Evolutionary conservation across 2,113 vertebrate genomes (phyloP).

Genomic region (Meles meles): DNA sequence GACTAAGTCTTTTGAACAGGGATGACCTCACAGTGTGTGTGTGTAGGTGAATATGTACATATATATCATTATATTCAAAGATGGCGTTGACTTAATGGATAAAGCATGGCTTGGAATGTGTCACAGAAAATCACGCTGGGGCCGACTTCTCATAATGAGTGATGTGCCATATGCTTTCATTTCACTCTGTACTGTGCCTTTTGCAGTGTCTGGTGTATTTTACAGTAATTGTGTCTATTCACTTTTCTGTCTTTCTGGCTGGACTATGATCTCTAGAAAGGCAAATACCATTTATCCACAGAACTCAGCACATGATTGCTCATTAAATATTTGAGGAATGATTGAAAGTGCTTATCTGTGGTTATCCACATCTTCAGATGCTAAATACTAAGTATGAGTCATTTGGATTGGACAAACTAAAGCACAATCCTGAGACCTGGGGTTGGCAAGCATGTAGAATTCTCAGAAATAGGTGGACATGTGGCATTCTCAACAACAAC

Average conservation of each 20-base stretch:
- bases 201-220: neutral
- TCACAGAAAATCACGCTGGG: neutral
- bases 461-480: neutral
- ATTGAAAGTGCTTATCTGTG: constrained; percentile 5
- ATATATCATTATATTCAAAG: neutral
- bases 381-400: neutral
- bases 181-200: neutral
- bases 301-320: neutral
- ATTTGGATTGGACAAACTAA: neutral
- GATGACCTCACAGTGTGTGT: neutral
- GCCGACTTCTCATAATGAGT: neutral
- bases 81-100: neutral
- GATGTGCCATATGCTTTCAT: neutral
- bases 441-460: neutral
- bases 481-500: neutral
- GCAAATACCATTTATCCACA: constrained; percentile 39
- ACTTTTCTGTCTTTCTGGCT: constrained; percentile 29
- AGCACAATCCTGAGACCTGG: neutral
- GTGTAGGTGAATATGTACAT: neutral
- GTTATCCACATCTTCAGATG: constrained; percentile 34
- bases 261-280: constrained; percentile 18
- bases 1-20: neutral
- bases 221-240: neutral
- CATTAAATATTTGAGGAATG: constrained; percentile 50
- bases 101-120: neutral